Base-by-base conservation (phyloP, 1,140 invertebrate species). In the Megalopta genalis region DNA sequence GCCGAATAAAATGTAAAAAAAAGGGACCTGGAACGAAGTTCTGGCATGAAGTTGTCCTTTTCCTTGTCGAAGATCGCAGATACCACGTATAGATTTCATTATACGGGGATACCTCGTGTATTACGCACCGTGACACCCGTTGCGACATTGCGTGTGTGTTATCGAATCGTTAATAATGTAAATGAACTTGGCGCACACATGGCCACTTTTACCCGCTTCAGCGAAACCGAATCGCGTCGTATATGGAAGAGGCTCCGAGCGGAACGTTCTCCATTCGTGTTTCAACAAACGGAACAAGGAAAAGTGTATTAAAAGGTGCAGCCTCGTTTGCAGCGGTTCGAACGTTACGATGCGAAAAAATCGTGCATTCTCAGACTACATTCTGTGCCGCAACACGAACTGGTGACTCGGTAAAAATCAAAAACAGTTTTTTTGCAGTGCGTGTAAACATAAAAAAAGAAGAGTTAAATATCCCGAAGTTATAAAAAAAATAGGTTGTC, bases 151-250 rank as follows among this genome's bases (percentile, higher is more conserved):
- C 18, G 25, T 25, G 49, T 6, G n/a, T 37, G 23, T 70, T 70
- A 70, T 77, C 57, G 32, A 25, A 46, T 16, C 66, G 49, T 77
- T 77, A 71, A 52, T 39, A 70, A 70, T 70, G 57, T 27, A 77
- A 77, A 63, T 63, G 67, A 64, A 71, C 63, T 63, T 46, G 39
- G 49, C n/a, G 39, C 21, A 25, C 25, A 16, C n/a, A 63, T n/a
- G 18, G 9, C 39, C n/a, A 16, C 10, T 12, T 64, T 71, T 71
- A 77, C 59, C 59, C 46, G 32, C 27, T 77, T 62, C 5, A 25
- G 49, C 25, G 23, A 25, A 39, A 62, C 42, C 37, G 57, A 39
- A 63, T n/a, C 46, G 54, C 54, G 54, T 57, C 54, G n/a, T 57
- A 14, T 21, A 37, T 6, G 25, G 16, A 10, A 37, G 10, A 32